These are phyloP conservation scores for Anas platyrhynchos DNA, from an alignment of 2,113 vertebrate species.

Conservation along the genomic window DNA sequence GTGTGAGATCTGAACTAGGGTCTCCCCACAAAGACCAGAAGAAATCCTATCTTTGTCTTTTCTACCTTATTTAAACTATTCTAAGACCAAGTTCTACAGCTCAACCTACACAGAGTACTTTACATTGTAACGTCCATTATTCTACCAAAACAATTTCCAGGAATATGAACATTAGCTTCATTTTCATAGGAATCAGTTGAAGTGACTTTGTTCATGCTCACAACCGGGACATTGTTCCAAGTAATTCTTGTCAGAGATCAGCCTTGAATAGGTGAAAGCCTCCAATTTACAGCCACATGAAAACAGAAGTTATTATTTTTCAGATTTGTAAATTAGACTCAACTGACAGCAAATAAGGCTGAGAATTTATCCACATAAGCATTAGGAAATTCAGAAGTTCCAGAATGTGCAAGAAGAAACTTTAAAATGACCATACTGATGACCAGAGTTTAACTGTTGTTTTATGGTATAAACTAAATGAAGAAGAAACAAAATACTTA, in stretches of 20 bases:
- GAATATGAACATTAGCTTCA: not conserved
- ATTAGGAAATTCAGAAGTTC: not conserved
- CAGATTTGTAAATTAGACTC: not conserved
- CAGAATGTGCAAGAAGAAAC: not conserved
- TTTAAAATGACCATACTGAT: not conserved
- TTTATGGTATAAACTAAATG: not conserved
- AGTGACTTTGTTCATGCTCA: not conserved
- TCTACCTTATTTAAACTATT: not conserved
- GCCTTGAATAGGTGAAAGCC: not conserved
- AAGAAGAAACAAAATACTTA: not conserved
- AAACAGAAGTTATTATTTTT: not conserved
- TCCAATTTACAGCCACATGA: not conserved
- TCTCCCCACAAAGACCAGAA: not conserved
- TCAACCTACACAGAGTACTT: not conserved
- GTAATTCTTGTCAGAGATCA: not conserved
- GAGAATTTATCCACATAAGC: not conserved
- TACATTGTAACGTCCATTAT: not conserved
- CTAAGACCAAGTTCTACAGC: not conserved
- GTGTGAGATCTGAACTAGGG: not conserved
- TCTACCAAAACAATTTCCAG: not conserved
- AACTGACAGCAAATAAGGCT: not conserved
- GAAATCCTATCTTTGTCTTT: not conserved
- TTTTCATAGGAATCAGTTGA: not conserved
- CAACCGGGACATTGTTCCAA: not conserved
- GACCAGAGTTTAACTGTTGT: not conserved